phyloP scores from a whole-genome alignment of 2,797 vertebrate species.

The Sebastes cheni region DNA sequence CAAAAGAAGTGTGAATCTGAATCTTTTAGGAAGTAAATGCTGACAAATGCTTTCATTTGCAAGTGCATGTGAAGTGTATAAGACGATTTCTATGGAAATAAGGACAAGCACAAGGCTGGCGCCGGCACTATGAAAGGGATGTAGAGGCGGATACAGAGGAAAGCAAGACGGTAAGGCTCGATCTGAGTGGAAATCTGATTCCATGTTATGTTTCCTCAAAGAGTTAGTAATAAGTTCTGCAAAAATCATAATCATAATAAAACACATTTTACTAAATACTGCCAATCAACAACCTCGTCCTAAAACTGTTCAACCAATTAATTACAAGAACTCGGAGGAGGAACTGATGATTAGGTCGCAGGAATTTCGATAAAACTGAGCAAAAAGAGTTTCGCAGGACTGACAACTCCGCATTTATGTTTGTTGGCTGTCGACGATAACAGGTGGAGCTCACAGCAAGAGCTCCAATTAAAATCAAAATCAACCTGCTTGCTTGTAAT shows the following conservation, averaged over 20 bases:
- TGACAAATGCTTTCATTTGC: conserved; percentile 6
- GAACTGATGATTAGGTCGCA: conserved; percentile 45
- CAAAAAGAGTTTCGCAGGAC: conserved; percentile 36
- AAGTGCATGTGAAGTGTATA: background rate
- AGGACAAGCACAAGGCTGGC: background rate
- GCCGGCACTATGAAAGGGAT: background rate
- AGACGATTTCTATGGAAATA: background rate
- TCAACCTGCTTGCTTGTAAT: conserved; percentile 71
- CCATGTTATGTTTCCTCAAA: conserved; percentile 6
- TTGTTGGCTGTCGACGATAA: conserved; percentile 70
- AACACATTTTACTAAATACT: conserved; percentile 40
- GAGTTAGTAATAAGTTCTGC: background rate
- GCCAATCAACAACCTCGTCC: conserved; percentile 30
- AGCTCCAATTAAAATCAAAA: conserved; percentile 77
- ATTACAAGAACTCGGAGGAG: conserved; percentile 42
- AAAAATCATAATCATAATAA: conserved; percentile 27
- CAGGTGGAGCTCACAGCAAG: conserved; percentile 76
- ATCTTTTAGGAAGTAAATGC: background rate
- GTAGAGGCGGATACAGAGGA: background rate
- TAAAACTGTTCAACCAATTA: conserved; percentile 60
- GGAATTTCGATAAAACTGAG: conserved; percentile 48
- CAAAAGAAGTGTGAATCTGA: background rate
- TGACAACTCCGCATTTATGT: conserved; percentile 59
- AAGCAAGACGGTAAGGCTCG: background rate
- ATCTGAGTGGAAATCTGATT: conserved; percentile 7